phyloP scores from a whole-genome alignment of 2,113 vertebrate species.

The Passerina amoena region DNA sequence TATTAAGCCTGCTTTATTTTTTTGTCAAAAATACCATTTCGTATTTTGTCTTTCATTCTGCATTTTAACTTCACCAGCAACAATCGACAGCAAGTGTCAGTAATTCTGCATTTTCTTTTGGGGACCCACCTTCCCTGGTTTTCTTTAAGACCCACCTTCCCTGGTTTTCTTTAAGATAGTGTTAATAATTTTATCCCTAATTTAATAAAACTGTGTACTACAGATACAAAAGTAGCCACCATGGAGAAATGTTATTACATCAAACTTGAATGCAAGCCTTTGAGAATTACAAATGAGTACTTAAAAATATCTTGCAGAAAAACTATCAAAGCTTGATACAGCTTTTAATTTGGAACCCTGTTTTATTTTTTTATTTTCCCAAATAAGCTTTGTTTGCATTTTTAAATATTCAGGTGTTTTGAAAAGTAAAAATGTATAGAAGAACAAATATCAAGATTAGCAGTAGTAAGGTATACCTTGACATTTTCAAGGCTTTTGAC shows the following conservation, averaged over 20 bases:
- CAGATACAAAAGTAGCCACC: background rate
- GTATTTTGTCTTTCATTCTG: background rate
- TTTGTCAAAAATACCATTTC: background rate
- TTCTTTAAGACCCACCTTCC: background rate
- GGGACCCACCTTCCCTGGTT: accelerated
- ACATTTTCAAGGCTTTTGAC: background rate
- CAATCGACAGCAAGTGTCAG: background rate
- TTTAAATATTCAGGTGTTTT: background rate
- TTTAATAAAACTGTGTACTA: background rate
- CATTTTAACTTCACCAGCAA: background rate
- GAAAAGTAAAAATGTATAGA: background rate
- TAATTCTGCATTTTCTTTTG: background rate
- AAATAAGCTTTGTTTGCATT: accelerated
- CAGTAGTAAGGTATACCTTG: background rate
- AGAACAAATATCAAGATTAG: background rate
- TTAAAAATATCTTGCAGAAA: background rate
- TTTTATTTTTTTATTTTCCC: background rate
- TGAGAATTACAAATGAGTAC: background rate
- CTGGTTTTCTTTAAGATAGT: background rate
- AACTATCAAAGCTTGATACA: background rate
- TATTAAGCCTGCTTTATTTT: background rate
- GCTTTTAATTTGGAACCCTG: background rate
- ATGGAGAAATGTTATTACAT: background rate
- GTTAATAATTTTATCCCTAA: background rate
- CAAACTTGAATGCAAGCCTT: background rate